Percentiles rank a stretch among this genome's conserved stretches.
These are phyloP conservation scores for Euglossa dilemma DNA, from an alignment of 1,140 invertebrate species.

Conservation along the genomic window DNA sequence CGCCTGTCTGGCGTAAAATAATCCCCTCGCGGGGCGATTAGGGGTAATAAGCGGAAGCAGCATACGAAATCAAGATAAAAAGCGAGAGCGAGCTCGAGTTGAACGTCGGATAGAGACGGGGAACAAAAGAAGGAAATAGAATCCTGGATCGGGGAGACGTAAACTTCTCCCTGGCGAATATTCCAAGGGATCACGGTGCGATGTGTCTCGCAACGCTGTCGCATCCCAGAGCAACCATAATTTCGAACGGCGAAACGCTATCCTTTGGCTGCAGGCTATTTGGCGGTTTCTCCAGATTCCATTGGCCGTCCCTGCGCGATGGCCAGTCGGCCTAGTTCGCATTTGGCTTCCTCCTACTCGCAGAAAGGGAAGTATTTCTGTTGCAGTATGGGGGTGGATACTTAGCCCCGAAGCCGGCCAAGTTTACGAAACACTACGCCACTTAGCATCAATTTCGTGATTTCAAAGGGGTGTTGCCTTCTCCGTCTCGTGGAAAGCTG, in stretches of 20 bases:
- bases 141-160: background rate
- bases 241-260: conserved; percentile 49
- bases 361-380: conserved; percentile 51
- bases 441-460: conserved; percentile 50
- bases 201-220: background rate
- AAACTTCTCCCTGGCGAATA: conserved; percentile 14
- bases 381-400: conserved; percentile 40
- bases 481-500: background rate
- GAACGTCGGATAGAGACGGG: background rate
- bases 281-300: conserved; percentile 64
- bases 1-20: no score
- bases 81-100: background rate
- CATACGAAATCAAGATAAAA: background rate
- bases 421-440: conserved; percentile 67
- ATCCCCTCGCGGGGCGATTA: background rate
- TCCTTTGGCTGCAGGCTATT: conserved; percentile 46
- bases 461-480: conserved; percentile 8
- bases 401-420: conserved; percentile 68
- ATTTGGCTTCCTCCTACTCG: conserved; percentile 74
- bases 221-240: background rate
- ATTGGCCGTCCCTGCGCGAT: conserved; percentile 42
- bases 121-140: background rate
- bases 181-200: background rate
- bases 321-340: conserved; percentile 73
- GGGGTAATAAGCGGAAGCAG: background rate